Percentiles rank a stretch among this genome's conserved stretches.
Conservation (phyloP, 2,113 vertebrate species). For the Grus americana region DNA sequence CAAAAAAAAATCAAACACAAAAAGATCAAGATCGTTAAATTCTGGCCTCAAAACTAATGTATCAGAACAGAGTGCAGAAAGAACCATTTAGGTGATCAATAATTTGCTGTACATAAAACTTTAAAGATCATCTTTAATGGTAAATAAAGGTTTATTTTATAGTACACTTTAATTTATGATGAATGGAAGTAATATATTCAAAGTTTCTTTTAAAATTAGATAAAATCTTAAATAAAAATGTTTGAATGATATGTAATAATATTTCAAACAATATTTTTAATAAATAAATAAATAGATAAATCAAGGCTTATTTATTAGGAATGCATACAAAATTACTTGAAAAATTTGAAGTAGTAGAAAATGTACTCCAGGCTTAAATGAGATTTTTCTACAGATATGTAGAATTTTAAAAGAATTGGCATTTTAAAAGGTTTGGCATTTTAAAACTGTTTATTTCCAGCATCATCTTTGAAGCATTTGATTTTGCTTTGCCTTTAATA, state of each 20-base stretch:
- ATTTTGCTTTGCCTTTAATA: neutral
- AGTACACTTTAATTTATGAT: neutral
- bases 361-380: neutral
- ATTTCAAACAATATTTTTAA: neutral
- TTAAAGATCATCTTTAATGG: neutral
- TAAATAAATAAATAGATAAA: neutral
- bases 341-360: neutral
- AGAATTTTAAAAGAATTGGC: neutral
- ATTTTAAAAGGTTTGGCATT: neutral
- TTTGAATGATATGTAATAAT: neutral
- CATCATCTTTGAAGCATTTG: neutral
- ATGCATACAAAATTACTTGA: neutral
- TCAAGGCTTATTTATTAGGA: neutral
- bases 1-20: neutral
- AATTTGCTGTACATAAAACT: neutral
- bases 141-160: neutral
- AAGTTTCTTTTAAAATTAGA: neutral
- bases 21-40: neutral
- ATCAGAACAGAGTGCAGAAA: neutral
- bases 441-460: neutral
- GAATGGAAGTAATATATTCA: neutral
- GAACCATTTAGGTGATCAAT: neutral
- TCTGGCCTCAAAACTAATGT: neutral
- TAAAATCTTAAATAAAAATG: too few relatives aligned
- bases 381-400: neutral